These are phyloP conservation scores for Machaerirhynchus nigripectus DNA, from an alignment of 2,113 vertebrate species.

Conservation along the genomic window DNA sequence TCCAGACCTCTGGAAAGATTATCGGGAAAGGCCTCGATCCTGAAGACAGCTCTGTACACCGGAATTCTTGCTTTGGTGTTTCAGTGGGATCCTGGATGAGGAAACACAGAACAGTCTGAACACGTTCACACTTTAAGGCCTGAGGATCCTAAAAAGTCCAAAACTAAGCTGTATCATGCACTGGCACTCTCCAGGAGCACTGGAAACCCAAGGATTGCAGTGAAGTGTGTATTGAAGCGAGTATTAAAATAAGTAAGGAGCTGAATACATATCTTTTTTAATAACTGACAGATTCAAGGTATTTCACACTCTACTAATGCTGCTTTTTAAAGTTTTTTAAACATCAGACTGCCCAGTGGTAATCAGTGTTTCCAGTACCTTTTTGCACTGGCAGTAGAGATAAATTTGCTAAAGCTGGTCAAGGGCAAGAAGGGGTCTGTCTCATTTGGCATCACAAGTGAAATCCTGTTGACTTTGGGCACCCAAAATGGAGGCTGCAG, in stretches of 20 bases:
- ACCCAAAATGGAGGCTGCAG: background rate
- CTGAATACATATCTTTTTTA: background rate
- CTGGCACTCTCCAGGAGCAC: background rate
- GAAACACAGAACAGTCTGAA: background rate
- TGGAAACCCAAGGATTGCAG: background rate
- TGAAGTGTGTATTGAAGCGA: accelerated
- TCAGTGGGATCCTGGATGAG: background rate
- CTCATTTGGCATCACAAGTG: background rate
- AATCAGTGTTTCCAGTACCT: background rate
- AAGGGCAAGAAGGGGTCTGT: background rate
- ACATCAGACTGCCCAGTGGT: background rate
- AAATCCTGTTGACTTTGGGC: background rate
- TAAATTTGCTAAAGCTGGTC: background rate
- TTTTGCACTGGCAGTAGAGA: background rate
- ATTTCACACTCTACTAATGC: background rate
- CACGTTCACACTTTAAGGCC: background rate
- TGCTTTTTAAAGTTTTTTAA: background rate
- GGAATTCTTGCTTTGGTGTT: background rate
- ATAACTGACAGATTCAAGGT: background rate
- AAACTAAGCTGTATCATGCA: background rate
- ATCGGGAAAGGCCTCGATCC: background rate
- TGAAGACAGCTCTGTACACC: background rate
- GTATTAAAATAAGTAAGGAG: background rate
- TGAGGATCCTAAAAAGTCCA: background rate
- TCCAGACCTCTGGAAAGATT: background rate